Conservation (phyloP, 2,113 vertebrate genomes). For the Aptenodytes patagonicus region DNA sequence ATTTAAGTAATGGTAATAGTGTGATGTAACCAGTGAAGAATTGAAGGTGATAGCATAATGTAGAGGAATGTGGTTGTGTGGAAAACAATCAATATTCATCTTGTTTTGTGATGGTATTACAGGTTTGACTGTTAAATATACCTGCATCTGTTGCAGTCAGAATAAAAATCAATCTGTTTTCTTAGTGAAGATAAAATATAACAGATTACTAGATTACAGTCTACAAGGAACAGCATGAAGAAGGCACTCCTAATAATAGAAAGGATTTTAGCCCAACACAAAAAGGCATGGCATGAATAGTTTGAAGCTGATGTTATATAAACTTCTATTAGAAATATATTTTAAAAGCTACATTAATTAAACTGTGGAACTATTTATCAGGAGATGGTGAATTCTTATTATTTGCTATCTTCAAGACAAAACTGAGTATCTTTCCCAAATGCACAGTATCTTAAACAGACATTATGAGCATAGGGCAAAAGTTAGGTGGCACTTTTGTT, state of each 20-base stretch:
- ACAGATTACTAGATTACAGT: not conserved
- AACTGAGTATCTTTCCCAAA: not conserved
- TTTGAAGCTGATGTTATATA: not conserved
- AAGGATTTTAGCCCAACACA: not conserved
- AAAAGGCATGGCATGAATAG: not conserved
- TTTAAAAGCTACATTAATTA: not conserved
- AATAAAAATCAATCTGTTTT: constrained; percentile 12
- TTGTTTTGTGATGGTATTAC: not conserved
- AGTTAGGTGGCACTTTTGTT: not conserved
- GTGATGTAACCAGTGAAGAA: not conserved
- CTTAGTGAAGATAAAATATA: not conserved
- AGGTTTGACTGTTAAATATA: constrained; percentile 6
- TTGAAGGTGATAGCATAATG: not conserved
- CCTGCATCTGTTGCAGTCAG: not conserved
- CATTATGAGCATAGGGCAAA: not conserved
- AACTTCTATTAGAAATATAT: not conserved
- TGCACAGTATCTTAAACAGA: not conserved
- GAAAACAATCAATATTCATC: not conserved
- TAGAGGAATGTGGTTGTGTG: not conserved
- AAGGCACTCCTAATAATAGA: not conserved
- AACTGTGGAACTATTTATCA: not conserved
- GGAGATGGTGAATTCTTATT: not conserved
- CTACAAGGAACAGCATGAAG: not conserved
- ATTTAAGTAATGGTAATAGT: not conserved
- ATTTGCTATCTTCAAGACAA: not conserved